Conservation (phyloP, 2,113 vertebrate genomes). For the Eubucco bourcierii region DNA sequence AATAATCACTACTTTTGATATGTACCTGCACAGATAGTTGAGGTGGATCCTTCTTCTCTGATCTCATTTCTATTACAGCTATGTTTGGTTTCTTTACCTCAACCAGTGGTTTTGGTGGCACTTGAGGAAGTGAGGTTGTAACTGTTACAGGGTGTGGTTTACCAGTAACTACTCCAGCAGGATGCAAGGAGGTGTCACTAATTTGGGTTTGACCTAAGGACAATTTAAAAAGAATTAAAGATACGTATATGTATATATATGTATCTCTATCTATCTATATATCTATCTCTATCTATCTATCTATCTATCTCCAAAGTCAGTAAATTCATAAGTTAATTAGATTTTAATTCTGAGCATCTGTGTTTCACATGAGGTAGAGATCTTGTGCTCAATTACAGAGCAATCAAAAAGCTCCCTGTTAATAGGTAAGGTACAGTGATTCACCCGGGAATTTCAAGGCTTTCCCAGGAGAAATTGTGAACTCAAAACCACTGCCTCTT, state of each 20-base stretch:
- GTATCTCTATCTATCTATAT: no score
- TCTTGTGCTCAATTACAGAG: not conserved
- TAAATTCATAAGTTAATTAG: not conserved
- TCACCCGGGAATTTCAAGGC: not conserved
- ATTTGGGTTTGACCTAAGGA: conserved; percentile 82
- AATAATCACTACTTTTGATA: not conserved
- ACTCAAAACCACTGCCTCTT: not conserved
- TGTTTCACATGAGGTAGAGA: not conserved
- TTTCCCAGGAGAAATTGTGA: not conserved
- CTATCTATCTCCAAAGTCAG: not conserved
- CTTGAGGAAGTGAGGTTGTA: conserved; percentile 74
- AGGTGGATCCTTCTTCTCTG: conserved; percentile 73
- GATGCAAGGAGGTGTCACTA: conserved; percentile 53
- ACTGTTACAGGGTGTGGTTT: conserved; percentile 70
- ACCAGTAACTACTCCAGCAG: conserved; percentile 59
- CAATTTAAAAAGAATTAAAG: not conserved
- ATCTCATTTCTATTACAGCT: conserved; percentile 77
- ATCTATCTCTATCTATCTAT: no score
- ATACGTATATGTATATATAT: not conserved
- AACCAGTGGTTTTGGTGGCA: conserved; percentile 39
- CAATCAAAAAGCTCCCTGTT: not conserved
- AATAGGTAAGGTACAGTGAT: not conserved
- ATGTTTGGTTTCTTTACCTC: conserved; percentile 70
- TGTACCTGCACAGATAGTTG: conserved; percentile 83
- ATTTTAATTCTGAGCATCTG: not conserved